Base-by-base conservation (phyloP, 2,888 invertebrate genomes). In the Caenorhabditis auriculariae region DNA sequence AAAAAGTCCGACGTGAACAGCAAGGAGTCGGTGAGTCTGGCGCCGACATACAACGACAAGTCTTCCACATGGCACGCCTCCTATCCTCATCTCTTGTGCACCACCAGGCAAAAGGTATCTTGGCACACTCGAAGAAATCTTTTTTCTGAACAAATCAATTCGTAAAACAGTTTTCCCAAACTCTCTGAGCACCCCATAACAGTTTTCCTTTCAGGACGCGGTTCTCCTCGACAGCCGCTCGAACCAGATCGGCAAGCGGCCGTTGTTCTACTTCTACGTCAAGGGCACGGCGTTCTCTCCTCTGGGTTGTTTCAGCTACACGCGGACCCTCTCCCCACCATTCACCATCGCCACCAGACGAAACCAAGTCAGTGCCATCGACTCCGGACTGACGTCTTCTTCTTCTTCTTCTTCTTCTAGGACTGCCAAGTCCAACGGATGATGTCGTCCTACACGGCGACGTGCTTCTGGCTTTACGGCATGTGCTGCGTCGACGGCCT, bases 371-470 rank as follows among this genome's bases (percentile, higher is more conserved):
- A 32, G 35, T 12, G 35, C 9, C 35, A 9, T 12, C 35, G 35
- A 9, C 35, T 32, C 35, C 35, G n/a, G n/a, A 32, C 9, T 32
- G 35, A 9, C 9, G n/a, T 32, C 35, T 9, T 9, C 35, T 35
- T 23, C 9, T 12, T 35, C 15, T 19, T 12, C 9, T 19, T 19
- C n/a, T 23, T 15, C 17, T 43, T 72, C 38, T 26, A 73, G 69
- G 77, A 80, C 59, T 81, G 80, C 52, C 80, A 80, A 65, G 79
- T 80, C 37, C 80, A 80, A 51, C 56, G 80, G 17, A 80, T 80
- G 80, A 78, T 80, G 68, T 73, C 70, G 7, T 78, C 78, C n/a
- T 80, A 80, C 56, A 80, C 80, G 5, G 80, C 79, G 21, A 80
- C 80, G 9, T 77, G 77, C 47, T 80, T 80, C 52, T 80, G 80